These are phyloP conservation scores for Brachycybe producta DNA, from an alignment of 2,888 invertebrate genomes.

Conservation along the genomic window DNA sequence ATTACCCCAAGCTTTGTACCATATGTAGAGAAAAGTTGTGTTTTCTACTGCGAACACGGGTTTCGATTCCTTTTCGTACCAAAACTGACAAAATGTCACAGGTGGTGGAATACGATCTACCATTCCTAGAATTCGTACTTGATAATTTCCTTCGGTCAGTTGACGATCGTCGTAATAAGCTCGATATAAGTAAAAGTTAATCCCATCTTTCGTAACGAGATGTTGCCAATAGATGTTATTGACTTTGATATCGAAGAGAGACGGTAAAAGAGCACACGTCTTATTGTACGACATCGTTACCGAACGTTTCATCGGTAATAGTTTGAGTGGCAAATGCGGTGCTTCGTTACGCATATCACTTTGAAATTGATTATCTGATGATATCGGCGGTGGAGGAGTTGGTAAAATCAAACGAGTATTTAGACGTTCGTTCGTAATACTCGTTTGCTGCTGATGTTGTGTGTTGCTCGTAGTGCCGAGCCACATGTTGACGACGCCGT, in stretches of 20 bases:
- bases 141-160: slow-evolving; percentile 52
- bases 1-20: slow-evolving; percentile 90
- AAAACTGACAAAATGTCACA: slow-evolving; percentile 9
- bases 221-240: slow-evolving; percentile 85
- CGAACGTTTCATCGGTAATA: too few species aligned
- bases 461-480: too few species aligned
- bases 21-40: slow-evolving; percentile 76
- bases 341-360: too few species aligned
- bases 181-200: slow-evolving; percentile 80
- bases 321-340: too few species aligned
- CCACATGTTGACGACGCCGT: too few species aligned
- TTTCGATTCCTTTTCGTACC: neutral
- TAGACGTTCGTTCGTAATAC: too few species aligned
- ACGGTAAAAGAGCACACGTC: neutral
- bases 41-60: slow-evolving; percentile 32
- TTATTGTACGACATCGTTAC: too few species aligned
- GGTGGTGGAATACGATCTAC: slow-evolving; percentile 67
- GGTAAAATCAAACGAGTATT: too few species aligned
- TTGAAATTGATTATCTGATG: too few species aligned
- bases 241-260: slow-evolving; percentile 49
- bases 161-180: slow-evolving; percentile 75
- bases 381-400: too few species aligned
- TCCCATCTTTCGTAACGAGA: slow-evolving; percentile 47
- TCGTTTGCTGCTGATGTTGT: too few species aligned
- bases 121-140: slow-evolving; percentile 72